A percentile compares a stretch with the other conserved stretches of the same genome.
Conservation (phyloP, 2,797 vertebrate genomes). For the Pitangus sulphuratus region DNA sequence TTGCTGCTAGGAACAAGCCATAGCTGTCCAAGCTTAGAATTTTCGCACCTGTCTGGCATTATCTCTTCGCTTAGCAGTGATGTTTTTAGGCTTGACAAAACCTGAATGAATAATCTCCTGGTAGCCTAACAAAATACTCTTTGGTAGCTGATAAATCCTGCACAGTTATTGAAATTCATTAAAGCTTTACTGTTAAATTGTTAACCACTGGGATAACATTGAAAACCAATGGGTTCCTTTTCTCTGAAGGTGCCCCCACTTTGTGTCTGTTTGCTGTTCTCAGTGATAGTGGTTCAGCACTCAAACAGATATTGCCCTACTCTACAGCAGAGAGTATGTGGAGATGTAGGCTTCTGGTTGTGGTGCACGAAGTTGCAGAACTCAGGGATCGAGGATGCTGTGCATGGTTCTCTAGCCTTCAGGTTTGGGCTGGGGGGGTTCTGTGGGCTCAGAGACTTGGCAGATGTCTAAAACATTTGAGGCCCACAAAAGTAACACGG, state of each 20-base stretch:
- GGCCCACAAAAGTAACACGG: fast-evolving
- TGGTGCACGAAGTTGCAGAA: not conserved
- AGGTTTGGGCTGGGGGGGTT: not conserved
- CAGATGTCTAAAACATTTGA: not conserved
- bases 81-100: not conserved
- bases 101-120: not conserved
- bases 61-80: not conserved
- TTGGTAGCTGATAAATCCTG: not conserved
- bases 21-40: not conserved
- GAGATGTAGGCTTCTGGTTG: not conserved
- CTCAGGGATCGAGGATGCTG: not conserved
- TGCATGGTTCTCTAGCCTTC: not conserved
- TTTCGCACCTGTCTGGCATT: not conserved
- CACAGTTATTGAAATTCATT: not conserved
- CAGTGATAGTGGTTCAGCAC: not conserved
- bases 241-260: not conserved
- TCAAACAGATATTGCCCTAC: not conserved
- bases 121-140: not conserved
- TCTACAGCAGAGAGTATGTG: not conserved
- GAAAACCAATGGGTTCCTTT: not conserved
- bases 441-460: not conserved
- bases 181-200: not conserved
- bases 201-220: not conserved
- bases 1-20: not conserved
- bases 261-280: not conserved